Percentiles rank a stretch among this genome's conserved stretches.
Evolutionary conservation across 2,113 vertebrate species (phyloP).

Genomic region (Haemorhous mexicanus): DNA sequence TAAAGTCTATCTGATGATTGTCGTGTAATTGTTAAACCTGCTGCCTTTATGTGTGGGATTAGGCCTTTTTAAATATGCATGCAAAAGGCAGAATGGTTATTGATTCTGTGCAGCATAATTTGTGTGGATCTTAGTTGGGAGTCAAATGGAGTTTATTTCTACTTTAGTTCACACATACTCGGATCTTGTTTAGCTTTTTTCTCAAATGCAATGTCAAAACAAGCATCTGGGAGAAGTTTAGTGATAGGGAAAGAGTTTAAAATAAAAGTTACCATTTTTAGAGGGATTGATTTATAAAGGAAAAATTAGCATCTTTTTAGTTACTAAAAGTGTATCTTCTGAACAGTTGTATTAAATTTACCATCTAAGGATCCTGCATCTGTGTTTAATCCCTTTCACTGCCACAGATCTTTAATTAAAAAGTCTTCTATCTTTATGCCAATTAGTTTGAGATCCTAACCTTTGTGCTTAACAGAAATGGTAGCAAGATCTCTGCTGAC

Average conservation of each 20-base stretch:
- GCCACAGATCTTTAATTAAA: slow-evolving; percentile 18
- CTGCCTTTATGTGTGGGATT: background rate
- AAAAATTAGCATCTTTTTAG: background rate
- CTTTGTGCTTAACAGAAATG: background rate
- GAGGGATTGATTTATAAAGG: background rate
- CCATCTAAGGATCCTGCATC: background rate
- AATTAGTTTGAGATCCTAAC: background rate
- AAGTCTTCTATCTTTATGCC: background rate
- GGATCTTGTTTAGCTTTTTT: background rate
- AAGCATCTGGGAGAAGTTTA: background rate
- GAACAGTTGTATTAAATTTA: background rate
- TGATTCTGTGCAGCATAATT: background rate
- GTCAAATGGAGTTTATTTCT: background rate
- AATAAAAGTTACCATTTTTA: background rate
- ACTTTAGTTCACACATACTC: background rate
- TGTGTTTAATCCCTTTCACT: slow-evolving; percentile 24
- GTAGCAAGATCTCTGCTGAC: background rate
- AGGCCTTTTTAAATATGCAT: slow-evolving; percentile 7
- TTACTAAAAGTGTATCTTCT: background rate
- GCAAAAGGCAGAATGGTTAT: background rate
- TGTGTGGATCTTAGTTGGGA: background rate
- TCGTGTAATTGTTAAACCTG: slow-evolving; percentile 38
- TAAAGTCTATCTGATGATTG: background rate
- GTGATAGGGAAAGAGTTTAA: background rate
- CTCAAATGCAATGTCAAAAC: background rate